phyloP scores from a whole-genome alignment of 1,140 invertebrate species.

The Popillia japonica region DNA sequence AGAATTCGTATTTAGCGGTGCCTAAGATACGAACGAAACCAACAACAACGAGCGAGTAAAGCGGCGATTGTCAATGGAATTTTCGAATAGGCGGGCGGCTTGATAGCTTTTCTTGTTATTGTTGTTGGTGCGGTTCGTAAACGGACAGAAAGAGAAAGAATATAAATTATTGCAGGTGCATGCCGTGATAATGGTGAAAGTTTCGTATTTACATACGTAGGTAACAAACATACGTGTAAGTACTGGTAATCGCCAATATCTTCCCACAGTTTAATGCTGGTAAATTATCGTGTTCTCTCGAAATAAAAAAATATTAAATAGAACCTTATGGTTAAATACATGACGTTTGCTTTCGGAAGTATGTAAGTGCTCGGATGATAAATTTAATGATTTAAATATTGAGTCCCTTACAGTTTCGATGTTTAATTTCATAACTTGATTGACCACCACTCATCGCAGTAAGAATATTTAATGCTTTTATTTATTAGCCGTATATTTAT shows the following conservation, averaged over 20 bases:
- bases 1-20: constrained; percentile 14
- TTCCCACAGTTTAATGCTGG: constrained; percentile 1
- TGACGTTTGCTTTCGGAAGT: too few species aligned
- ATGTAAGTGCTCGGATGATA: too few species aligned
- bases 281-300: background rate
- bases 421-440: too few species aligned
- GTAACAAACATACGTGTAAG: background rate
- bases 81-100: constrained; percentile 12
- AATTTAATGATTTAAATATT: too few species aligned
- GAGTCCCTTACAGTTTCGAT: too few species aligned
- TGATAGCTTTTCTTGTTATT: constrained; percentile 6
- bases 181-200: background rate
- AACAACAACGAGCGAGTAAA: background rate
- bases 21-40: background rate
- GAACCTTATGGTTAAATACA: too few species aligned
- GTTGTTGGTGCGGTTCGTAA: background rate
- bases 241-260: background rate
- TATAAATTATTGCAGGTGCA: constrained; percentile 16
- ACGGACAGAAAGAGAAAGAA: background rate
- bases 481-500: too few species aligned
- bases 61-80: background rate
- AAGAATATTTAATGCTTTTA: too few species aligned
- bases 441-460: too few species aligned
- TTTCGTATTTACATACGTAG: constrained; percentile 1
- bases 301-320: background rate